A percentile compares a stretch with the other conserved stretches of the same genome.
Conservation (phyloP, 2,113 vertebrate genomes). For the Megaceryle torquata region DNA sequence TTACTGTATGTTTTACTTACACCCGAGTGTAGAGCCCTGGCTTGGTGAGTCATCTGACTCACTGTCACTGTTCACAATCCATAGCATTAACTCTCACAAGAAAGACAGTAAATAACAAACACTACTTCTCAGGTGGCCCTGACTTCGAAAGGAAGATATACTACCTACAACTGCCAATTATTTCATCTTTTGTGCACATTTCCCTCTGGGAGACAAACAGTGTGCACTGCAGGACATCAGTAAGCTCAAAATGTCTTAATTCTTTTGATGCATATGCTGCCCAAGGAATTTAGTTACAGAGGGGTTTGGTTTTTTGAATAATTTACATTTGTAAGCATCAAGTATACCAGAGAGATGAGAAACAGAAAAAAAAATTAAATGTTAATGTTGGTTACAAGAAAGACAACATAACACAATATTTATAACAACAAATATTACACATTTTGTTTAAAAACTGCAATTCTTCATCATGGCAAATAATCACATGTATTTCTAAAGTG, state of each 20-base stretch:
- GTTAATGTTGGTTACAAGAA: background rate
- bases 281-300: background rate
- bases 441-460: background rate
- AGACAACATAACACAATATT: background rate
- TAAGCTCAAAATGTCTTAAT: background rate
- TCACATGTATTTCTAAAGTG: background rate
- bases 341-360: background rate
- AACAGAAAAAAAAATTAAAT: background rate
- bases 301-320: background rate
- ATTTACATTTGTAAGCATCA: background rate
- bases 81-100: background rate
- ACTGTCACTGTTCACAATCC: background rate
- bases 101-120: background rate
- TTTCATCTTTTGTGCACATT: background rate
- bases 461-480: background rate
- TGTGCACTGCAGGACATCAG: background rate
- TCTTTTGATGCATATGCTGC: background rate
- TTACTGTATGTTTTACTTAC: background rate
- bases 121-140: background rate
- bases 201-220: background rate
- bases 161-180: background rate
- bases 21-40: background rate
- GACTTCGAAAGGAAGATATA: background rate
- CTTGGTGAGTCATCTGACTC: background rate
- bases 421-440: background rate